phyloP scores from a whole-genome alignment of 2,888 invertebrate species.

The Dermolepida albohirtum region DNA sequence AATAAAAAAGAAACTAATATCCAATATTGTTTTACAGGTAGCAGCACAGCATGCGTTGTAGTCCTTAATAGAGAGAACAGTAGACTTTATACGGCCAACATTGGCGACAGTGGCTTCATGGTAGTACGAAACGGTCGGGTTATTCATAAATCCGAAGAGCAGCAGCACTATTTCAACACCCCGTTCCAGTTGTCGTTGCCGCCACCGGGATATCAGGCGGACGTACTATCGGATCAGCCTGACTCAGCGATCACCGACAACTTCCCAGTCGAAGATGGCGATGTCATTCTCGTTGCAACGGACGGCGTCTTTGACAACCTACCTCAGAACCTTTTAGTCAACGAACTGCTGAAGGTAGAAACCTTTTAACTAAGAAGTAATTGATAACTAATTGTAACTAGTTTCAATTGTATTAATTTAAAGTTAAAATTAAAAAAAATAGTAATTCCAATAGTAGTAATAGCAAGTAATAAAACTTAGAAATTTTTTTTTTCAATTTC shows the following conservation, averaged over 20 bases:
- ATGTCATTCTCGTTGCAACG: slow-evolving; percentile 94
- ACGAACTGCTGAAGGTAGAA: slow-evolving; percentile 79
- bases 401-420: too few relatives aligned
- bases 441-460: too few relatives aligned
- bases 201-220: slow-evolving; percentile 88
- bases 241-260: slow-evolving; percentile 91
- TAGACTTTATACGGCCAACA: slow-evolving; percentile 94
- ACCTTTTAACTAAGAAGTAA: too few relatives aligned
- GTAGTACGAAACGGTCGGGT: slow-evolving; percentile 88
- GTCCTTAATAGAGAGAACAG: slow-evolving; percentile 90
- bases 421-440: too few relatives aligned
- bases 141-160: slow-evolving; percentile 94
- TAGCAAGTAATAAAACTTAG: too few relatives aligned
- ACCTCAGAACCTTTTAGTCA: slow-evolving; percentile 89
- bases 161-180: slow-evolving; percentile 99
- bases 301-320: slow-evolving; percentile 99
- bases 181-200: slow-evolving; percentile 97
- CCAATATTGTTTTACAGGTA: slow-evolving; percentile 72
- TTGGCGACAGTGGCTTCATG: slow-evolving; percentile 99
- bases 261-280: slow-evolving; percentile 91
- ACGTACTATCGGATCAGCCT: slow-evolving; percentile 93
- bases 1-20: background rate
- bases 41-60: slow-evolving; percentile 97
- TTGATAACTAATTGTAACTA: too few relatives aligned
- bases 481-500: too few relatives aligned